Conservation (phyloP, 2,888 invertebrate genomes). For the Scaptomyza tumidula region DNA sequence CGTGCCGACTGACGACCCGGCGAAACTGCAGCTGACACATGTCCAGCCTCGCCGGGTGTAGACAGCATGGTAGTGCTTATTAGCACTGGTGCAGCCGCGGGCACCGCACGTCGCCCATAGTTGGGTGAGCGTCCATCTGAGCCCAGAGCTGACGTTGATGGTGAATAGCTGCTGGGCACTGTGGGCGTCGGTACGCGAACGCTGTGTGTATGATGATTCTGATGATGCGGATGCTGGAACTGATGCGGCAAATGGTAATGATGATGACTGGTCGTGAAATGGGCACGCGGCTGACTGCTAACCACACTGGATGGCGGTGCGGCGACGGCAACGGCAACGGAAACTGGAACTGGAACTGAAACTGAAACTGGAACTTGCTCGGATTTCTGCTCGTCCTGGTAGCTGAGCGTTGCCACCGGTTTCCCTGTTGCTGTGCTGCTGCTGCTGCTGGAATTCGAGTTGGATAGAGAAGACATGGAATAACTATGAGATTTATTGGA, state of each 20-base stretch:
- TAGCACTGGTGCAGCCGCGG: slow-evolving; percentile 47
- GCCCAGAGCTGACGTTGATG: slow-evolving; percentile 31
- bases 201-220: slow-evolving; percentile 82
- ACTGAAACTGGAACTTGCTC: background rate
- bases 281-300: slow-evolving; percentile 72
- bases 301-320: slow-evolving; percentile 40
- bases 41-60: slow-evolving; percentile 35
- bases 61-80: slow-evolving; percentile 44
- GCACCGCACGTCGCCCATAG: slow-evolving; percentile 39
- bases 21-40: slow-evolving; percentile 85
- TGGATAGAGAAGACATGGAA: slow-evolving; percentile 60
- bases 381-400: slow-evolving; percentile 65
- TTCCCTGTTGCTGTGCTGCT: slow-evolving; percentile 21
- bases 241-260: slow-evolving; percentile 83
- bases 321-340: slow-evolving; percentile 10
- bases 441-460: slow-evolving; percentile 48
- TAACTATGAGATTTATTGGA: slow-evolving; percentile 8
- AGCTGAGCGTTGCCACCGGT: slow-evolving; percentile 63
- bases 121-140: slow-evolving; percentile 44
- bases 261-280: slow-evolving; percentile 81
- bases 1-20: slow-evolving; percentile 85
- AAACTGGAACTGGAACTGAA: slow-evolving; percentile 6
- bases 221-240: slow-evolving; percentile 83
- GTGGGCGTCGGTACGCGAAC: slow-evolving; percentile 80
- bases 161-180: slow-evolving; percentile 75